Base-by-base conservation (phyloP, 2,888 invertebrate genomes). In the Campaea margaritaria region DNA sequence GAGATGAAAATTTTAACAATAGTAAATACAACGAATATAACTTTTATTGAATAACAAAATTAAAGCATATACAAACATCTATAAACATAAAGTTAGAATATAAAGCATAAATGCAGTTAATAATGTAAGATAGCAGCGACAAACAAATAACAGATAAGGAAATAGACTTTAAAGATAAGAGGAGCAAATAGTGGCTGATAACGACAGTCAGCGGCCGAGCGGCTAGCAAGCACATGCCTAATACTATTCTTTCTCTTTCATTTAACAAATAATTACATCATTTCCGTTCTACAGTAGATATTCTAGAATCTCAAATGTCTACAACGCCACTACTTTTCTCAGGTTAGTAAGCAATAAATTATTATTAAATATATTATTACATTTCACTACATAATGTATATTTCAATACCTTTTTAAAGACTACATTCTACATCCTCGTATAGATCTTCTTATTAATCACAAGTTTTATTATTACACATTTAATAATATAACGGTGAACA, bases 151-250 rank as follows among this genome's bases (percentile, higher is more conserved):
- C 57, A 69, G 65, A 73, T 70, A 72, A 31, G 31, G 31, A 71
- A 59, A 62, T 53, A 66, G 45, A 50, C 60, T 43, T 62, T 41
- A 48, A 53, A 61, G 74, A 74, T 74, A 75, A 69, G 64, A 28
- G 57, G 58, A 69, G 69, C 74, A 79, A 80, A 79, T 78, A 80
- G 64, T 59, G 67, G 58, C 44, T 77, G 79, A 80, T 81, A 76
- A 71, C 55, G 64, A 61, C 75, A 81, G 81, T 80, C 68, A 62
- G 54, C 57, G 60, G 58, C 61, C 55, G 70, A 58, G 64, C 55
- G 62, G 58, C 49, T 50, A 56, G 58, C 54, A 62, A 49, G 52
- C 62, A 51, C 54, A 50, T 43, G 43, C 46, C 45, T 50, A 43
- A 51, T 44, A 70, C 59, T 49, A 66, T 61, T 45, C 44, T 48